Base-by-base conservation (phyloP, 2,113 vertebrate species). In the Hippocampus abdominalis region DNA sequence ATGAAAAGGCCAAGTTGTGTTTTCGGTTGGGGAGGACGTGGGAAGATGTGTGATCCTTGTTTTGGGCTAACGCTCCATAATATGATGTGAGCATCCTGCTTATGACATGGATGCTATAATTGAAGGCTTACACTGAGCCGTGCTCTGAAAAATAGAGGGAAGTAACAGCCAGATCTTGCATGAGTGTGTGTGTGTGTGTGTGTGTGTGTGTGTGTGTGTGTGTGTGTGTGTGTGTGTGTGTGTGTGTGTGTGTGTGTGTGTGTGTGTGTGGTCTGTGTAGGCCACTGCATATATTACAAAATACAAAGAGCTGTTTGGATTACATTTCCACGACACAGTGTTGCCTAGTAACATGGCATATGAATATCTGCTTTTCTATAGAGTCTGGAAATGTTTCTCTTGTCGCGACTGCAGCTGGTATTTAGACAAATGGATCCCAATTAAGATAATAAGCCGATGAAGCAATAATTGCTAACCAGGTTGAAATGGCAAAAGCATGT, bases 1-100 rank as follows among this genome's bases (percentile, higher is more conserved):
- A 83, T 69, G 73, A 74, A 85, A 84, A 80, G 81, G 80, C 62
- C 69, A 82, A 61, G 69, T 71, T 72, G 64, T 78, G 70, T 80
- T 81, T 81, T 74, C 66, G 57, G 59, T 63, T 63, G 75, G 64
- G 78, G 77, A 73, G 65, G 56, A 73, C 49, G 63, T 70, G 36
- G 62, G 68, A 56, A 60, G 49, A 42, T 8, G 36, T 75, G 49
- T 68, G 72, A 73, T 80, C 83, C 42, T 62, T 40, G 27, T 46
- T 74, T 57, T 62, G 77, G 76, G n/a, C 49, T 51, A n/a, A 57
- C 53, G 63, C 67, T 16, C 57, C 61, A 11, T 42, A 39, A 61
- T 5, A 9, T 62, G 64, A 75, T 74, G 66, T 54, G 61, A 56
- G 64, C 59, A 53, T 12, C 49, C 68, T 73, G 75, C 69, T 73